A percentile compares a stretch with the other conserved stretches of the same genome.
Conservation (phyloP, 2,888 invertebrate species). For the Campoplex capitator region DNA sequence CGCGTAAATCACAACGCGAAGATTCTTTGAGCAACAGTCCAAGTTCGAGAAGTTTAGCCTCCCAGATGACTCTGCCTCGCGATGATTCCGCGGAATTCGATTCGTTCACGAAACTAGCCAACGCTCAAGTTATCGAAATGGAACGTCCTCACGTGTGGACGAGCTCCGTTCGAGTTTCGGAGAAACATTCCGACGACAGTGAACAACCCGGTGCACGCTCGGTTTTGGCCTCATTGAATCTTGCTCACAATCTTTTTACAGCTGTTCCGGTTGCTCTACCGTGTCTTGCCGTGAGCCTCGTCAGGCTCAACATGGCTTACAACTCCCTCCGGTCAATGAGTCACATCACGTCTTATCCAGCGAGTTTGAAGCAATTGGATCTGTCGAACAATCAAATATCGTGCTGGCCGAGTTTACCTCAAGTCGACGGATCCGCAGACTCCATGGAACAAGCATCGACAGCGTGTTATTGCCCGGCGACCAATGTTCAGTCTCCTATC, state of each 20-base stretch:
- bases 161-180: constrained; percentile 88
- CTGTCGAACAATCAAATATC: constrained; percentile 96
- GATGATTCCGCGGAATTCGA: constrained; percentile 83
- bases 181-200: constrained; percentile 88
- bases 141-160: constrained; percentile 93
- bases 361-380: constrained; percentile 95
- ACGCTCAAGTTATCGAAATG: constrained; percentile 86
- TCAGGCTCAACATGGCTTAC: constrained; percentile 95
- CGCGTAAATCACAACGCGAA: constrained; percentile 75
- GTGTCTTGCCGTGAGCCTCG: constrained; percentile 94
- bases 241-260: constrained; percentile 96
- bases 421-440: constrained; percentile 87
- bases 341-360: constrained; percentile 94
- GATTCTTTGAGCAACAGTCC: constrained; percentile 78
- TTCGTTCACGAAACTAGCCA: constrained; percentile 83
- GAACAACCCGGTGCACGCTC: constrained; percentile 87
- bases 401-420: constrained; percentile 94
- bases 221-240: constrained; percentile 91
- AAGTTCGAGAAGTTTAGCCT: constrained; percentile 77
- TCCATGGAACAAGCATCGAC: constrained; percentile 89
- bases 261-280: constrained; percentile 95
- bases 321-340: constrained; percentile 89
- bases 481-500: constrained; percentile 79
- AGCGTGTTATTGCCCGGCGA: constrained; percentile 89
- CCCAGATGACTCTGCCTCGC: constrained; percentile 77